Evolutionary conservation across 2,113 vertebrate genomes (phyloP).

Genomic region (Trachemys scripta): DNA sequence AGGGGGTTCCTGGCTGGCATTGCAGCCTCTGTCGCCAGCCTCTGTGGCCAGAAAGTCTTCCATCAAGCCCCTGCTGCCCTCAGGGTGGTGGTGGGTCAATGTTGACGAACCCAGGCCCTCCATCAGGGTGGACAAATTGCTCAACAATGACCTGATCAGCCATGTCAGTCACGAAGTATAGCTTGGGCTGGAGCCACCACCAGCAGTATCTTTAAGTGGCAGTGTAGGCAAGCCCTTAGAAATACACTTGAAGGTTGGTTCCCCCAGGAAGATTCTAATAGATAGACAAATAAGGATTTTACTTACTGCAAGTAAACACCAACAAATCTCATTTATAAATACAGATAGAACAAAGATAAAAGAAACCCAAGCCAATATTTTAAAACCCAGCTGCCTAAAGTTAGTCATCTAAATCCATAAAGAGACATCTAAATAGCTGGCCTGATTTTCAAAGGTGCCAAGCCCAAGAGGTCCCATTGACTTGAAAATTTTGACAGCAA

Average conservation of each 20-base stretch:
- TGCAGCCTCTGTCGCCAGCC: too few species aligned
- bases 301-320: slow-evolving; percentile 8
- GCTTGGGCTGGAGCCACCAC: too few species aligned
- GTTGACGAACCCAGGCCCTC: too few species aligned
- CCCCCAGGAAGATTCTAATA: slow-evolving; percentile 20
- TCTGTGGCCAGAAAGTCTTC: too few species aligned
- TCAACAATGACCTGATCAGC: too few species aligned
- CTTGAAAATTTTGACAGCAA: neutral
- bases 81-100: too few species aligned
- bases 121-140: too few species aligned
- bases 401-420: neutral
- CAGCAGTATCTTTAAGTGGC: too few species aligned
- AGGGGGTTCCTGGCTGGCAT: too few species aligned
- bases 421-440: neutral
- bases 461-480: fast-evolving
- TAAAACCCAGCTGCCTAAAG: neutral
- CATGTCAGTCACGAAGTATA: too few species aligned
- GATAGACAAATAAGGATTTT: neutral
- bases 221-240: too few species aligned
- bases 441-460: neutral
- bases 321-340: neutral
- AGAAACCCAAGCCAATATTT: neutral
- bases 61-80: too few species aligned
- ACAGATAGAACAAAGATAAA: neutral
- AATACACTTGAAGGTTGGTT: neutral